phyloP scores from a whole-genome alignment of 2,797 vertebrate species.

The Acestrorhynchus altus region DNA sequence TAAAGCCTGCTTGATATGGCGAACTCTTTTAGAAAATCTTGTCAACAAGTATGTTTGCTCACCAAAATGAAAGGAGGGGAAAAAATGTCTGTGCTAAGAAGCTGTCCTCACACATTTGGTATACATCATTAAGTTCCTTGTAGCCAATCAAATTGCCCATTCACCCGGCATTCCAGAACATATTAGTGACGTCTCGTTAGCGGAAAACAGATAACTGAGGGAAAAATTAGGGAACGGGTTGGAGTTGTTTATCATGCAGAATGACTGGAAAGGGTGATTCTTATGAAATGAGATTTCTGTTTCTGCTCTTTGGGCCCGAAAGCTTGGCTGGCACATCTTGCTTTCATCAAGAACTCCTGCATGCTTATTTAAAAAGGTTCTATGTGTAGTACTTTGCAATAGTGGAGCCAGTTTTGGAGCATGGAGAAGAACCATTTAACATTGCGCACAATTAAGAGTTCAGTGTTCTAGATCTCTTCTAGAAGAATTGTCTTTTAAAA shows the following conservation, averaged over 20 bases:
- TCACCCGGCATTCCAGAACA: constrained; percentile 81
- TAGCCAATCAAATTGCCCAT: constrained; percentile 79
- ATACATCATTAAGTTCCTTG: constrained; percentile 82
- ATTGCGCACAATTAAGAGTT: too few species aligned
- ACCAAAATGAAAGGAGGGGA: constrained; percentile 36
- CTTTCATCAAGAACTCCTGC: constrained; percentile 25
- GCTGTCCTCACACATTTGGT: constrained; percentile 82
- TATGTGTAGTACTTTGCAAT: too few species aligned
- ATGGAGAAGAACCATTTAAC: too few species aligned
- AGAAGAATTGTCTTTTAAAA: too few species aligned
- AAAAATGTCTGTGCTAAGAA: constrained; percentile 39
- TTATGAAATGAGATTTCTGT: constrained; percentile 65
- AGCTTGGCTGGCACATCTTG: constrained; percentile 15
- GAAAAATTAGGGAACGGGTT: constrained; percentile 72
- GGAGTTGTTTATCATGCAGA: constrained; percentile 73
- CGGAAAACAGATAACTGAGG: constrained; percentile 82
- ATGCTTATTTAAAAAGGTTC: too few species aligned
- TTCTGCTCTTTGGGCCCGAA: constrained; percentile 36
- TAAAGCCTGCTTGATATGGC: constrained; percentile 72
- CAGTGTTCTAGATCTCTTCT: too few species aligned
- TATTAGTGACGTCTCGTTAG: constrained; percentile 85
- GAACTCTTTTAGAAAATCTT: constrained; percentile 75
- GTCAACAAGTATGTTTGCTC: constrained; percentile 80
- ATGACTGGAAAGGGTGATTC: constrained; percentile 73
- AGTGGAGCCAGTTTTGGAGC: too few species aligned